Conservation (phyloP, 2,888 invertebrate species). For the Andrena minutula region DNA sequence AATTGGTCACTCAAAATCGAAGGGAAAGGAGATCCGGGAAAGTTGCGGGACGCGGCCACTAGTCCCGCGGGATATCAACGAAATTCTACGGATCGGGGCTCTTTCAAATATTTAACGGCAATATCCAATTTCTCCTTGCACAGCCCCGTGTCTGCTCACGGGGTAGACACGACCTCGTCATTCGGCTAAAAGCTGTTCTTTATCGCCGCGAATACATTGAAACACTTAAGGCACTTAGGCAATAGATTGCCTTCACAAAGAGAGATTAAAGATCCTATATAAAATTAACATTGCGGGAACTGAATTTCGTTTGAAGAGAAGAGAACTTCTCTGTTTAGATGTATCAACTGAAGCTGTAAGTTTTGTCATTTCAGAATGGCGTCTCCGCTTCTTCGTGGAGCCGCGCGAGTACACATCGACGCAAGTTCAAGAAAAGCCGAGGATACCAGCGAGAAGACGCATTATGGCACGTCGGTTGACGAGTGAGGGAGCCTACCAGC, state of each 20-base stretch:
- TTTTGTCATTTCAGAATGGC: too few relatives aligned
- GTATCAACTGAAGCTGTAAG: too few relatives aligned
- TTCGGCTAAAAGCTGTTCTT: conserved; percentile 55
- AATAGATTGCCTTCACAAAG: neutral
- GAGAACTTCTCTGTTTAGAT: too few relatives aligned
- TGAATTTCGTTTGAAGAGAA: too few relatives aligned
- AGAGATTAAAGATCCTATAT: neutral
- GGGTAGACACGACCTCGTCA: conserved; percentile 51
- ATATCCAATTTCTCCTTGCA: conserved; percentile 79
- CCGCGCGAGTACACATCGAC: conserved; percentile 20
- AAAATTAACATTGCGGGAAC: neutral
- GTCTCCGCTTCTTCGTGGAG: neutral
- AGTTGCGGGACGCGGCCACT: conserved; percentile 64
- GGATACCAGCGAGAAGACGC: conserved; percentile 46
- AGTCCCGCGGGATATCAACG: conserved; percentile 76
- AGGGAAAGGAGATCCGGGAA: conserved; percentile 56
- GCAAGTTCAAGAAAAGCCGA: conserved; percentile 36
- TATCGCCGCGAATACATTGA: neutral
- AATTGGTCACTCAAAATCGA: conserved; percentile 71
- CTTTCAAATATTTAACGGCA: conserved; percentile 81
- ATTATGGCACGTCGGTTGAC: conserved; percentile 77
- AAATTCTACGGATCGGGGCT: conserved; percentile 75
- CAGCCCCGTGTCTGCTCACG: conserved; percentile 51
- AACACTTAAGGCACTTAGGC: neutral
- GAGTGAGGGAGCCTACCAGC: conserved; percentile 72